Conservation (phyloP, 1,140 invertebrate genomes). For the Amphibalanus amphitrite region DNA sequence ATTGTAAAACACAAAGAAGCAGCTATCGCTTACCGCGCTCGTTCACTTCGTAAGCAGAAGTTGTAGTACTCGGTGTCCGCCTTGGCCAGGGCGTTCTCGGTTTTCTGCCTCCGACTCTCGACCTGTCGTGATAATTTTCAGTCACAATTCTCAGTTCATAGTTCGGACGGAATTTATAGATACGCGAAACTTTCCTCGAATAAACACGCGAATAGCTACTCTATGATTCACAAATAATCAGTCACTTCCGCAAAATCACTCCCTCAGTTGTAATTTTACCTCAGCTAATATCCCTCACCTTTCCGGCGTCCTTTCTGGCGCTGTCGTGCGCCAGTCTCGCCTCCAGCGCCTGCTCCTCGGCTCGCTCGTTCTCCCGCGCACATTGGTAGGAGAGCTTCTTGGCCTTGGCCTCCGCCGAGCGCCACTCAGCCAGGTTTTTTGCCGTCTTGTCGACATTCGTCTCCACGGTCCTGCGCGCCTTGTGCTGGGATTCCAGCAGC, state of each 20-base stretch:
- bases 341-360: conserved; percentile 46
- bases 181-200: too few species aligned
- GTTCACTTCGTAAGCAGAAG: too few species aligned
- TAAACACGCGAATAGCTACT: too few species aligned
- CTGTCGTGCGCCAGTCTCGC: conserved; percentile 24
- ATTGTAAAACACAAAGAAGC: too few species aligned
- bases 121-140: conserved; percentile 38
- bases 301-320: conserved; percentile 45
- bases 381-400: conserved; percentile 68
- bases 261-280: too few species aligned
- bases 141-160: too few species aligned
- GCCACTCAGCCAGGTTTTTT: conserved; percentile 62
- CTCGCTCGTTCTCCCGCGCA: conserved; percentile 71
- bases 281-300: conserved; percentile 28
- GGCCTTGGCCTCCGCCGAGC: conserved; percentile 55
- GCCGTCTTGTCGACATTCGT: conserved; percentile 68
- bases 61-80: conserved; percentile 18
- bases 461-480: conserved; percentile 52
- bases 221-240: too few species aligned
- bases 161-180: too few species aligned
- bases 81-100: conserved; percentile 33
- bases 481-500: conserved; percentile 48
- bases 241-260: too few species aligned
- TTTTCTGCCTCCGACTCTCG: conserved; percentile 70
- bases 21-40: too few species aligned